Evolutionary conservation across 1,140 invertebrate genomes (phyloP), one percentile per base, ranked within the genome.

Genomic region (Ips nitidus): DNA sequence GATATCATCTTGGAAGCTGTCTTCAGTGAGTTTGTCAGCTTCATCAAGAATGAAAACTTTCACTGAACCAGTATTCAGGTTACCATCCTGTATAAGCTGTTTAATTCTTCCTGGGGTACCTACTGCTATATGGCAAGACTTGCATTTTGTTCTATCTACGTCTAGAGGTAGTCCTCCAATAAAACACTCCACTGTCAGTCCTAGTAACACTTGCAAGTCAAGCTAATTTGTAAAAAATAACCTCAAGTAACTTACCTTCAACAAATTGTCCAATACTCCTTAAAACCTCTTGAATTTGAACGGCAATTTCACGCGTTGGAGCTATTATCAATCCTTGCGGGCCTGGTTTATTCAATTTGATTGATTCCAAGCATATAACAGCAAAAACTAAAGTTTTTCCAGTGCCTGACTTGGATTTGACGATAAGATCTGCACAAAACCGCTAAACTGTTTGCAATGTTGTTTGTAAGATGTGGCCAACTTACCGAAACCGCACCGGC

Each of bases 331-430:
- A 78, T 4, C 88, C 88, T 81, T 95, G 92, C 2, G 88, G 80
- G 67, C 77, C 74, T 66, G 81, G 69, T 80, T 83, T 66, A 39
- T 73, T 41, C 1, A 87, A 69, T 76, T 87, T 75, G 72, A 89
- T 55, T 76, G 86, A 86, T 81, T 98, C 93, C 66, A 98, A 81
- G 56, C 93, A 89, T 60, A 94, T 87, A 1, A 95, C 83, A 70
- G 89, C 84, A 84, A 98, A 99, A 4, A 98, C 95, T 74, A 93
- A 88, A 1, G 98, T 99, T 84, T 99, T 99, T 43, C 98, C 98
- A 40, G 98, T 99, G 3, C 98, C 98, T 42, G 97, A 97, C 83
- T 99, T 99, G 0, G 98, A 94, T 83, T 98, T 92, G 36, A 98
- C 84, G 71, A 99, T 88, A 65, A 98, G 81, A 88, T 98, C 97